Base-by-base conservation (phyloP, 92 coral and sea anemone genomes). In the Umimayanthus kanabou region DNA sequence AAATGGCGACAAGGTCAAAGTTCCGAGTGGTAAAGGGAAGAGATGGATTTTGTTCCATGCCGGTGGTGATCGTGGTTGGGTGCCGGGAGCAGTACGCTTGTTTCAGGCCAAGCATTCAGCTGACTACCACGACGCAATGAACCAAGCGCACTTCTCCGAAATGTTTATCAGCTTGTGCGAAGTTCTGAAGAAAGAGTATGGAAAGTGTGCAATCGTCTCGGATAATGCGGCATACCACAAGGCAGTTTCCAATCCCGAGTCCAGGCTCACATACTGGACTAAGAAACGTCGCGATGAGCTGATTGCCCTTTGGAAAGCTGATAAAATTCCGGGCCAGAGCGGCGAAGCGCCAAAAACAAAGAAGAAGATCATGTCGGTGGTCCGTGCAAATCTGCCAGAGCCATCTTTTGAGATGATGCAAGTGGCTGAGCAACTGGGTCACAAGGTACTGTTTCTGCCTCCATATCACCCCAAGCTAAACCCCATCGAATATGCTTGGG, bases 311-410 rank as follows among this genome's bases (percentile, higher is more conserved):
- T 64, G 70, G 70, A 64, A 64, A 64, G 70, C 70, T 64, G 70
- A 3, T 13, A 2, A 64, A 64, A 64, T 64, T 13, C 70, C 70
- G 70, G 70, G 70, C 70, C 70, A 64, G 70, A 13, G 70, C 70
- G 70, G 70, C 70, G 70, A 8, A 64, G 18, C 70, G 18, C 70
- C 70, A 64, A 64, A 64, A 64, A 64, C 70, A 8, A 33, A 33
- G 37, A 64, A 64, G 70, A 64, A 64, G 18, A 64, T 64, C 15
- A 64, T 64, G 70, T 64, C 70, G 70, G 70, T 64, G 70, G 18
- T 64, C 70, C 70, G 70, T 64, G 70, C 70, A 64, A 64, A 64
- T 64, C 70, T 64, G 18, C 70, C 70, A 64, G 18, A 64, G 70
- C 70, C 14, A 64, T 8, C 70, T 64, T 64, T 64, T 64, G 70